phyloP scores from a whole-genome alignment of 2,113 vertebrate genomes.

The Corapipo altera region DNA sequence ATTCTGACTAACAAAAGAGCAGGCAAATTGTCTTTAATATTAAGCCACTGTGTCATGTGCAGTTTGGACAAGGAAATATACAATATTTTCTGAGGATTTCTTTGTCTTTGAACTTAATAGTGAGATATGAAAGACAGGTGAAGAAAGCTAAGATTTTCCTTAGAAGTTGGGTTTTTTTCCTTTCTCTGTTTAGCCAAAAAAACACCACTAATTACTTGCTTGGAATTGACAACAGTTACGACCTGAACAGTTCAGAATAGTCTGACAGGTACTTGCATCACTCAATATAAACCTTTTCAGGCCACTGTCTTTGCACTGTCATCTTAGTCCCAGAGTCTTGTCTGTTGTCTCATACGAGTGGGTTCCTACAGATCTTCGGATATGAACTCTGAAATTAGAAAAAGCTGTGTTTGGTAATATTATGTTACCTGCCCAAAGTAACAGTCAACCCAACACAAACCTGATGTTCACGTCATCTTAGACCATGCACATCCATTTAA shows the following conservation, averaged over 20 bases:
- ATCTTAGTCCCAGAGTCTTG: not conserved
- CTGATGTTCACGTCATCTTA: not conserved
- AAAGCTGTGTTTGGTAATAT: not conserved
- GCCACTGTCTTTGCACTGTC: not conserved
- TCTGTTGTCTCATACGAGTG: not conserved
- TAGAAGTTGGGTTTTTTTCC: accelerated
- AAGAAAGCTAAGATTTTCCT: not conserved
- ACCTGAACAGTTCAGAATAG: not conserved
- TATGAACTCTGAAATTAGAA: not conserved
- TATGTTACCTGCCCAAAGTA: not conserved
- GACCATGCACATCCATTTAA: not conserved
- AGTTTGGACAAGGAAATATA: not conserved
- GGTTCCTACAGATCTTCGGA: not conserved
- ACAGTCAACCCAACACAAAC: not conserved
- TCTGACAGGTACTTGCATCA: not conserved
- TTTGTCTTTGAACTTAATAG: not conserved
- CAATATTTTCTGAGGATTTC: not conserved
- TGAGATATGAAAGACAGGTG: not conserved
- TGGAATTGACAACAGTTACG: not conserved
- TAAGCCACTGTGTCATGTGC: not conserved
- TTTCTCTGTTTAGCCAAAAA: not conserved
- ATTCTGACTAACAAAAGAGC: not conserved
- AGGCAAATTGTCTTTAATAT: not conserved
- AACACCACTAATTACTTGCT: not conserved
- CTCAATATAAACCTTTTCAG: not conserved